Percentiles rank a stretch among this genome's conserved stretches.
These are phyloP conservation scores for Lordiphosa fenestrarum DNA, from an alignment of 2,888 invertebrate genomes.

Conservation along the genomic window DNA sequence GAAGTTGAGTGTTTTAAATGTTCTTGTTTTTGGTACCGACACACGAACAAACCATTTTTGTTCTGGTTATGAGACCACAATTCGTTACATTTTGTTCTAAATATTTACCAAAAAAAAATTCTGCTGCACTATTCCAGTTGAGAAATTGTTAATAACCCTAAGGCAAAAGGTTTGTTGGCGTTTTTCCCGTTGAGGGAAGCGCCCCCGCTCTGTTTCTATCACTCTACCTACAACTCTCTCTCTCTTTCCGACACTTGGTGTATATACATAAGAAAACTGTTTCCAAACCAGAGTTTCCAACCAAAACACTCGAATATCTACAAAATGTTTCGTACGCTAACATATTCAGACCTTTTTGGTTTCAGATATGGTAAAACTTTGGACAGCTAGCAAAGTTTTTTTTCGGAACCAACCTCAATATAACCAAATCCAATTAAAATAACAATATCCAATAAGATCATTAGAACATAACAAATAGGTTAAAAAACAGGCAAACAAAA, in stretches of 20 bases:
- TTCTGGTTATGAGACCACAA: not conserved
- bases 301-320: constrained; percentile 33
- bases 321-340: constrained; percentile 58
- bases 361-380: constrained; percentile 72
- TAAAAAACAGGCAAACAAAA: not conserved
- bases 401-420: constrained; percentile 30
- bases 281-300: constrained; percentile 37
- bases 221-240: not conserved
- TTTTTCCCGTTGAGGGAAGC: not conserved
- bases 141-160: constrained; percentile 37
- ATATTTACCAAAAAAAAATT: too few relatives aligned
- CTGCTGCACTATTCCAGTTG: constrained; percentile 55
- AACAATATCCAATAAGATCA: constrained; percentile 31
- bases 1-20: not conserved
- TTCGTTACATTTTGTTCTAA: too few relatives aligned
- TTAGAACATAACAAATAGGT: constrained; percentile 13
- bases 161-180: constrained; percentile 44
- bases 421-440: constrained; percentile 26
- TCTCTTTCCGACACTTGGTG: constrained; percentile 6
- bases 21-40: constrained; percentile 39
- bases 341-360: constrained; percentile 74
- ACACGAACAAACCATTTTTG: constrained; percentile 28
- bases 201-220: constrained; percentile 1
- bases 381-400: constrained; percentile 62
- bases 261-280: constrained; percentile 29